Percentiles rank a stretch among this genome's conserved stretches.
These are phyloP conservation scores for Hippocampus guttulatus DNA, from an alignment of 2,113 vertebrate genomes.

Conservation along the genomic window DNA sequence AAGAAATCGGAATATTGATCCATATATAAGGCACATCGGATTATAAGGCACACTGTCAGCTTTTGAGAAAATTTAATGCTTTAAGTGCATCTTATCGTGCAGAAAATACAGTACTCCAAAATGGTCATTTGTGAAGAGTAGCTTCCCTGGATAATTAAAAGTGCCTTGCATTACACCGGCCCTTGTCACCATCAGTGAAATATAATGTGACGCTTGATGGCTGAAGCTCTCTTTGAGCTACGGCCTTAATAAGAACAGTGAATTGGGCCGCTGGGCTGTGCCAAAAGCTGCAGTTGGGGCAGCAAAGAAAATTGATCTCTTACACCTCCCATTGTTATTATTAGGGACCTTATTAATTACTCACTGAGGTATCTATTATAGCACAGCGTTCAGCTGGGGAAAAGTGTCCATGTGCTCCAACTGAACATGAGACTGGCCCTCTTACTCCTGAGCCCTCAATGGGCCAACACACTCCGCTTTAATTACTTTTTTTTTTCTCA, in stretches of 20 bases:
- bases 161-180: background rate
- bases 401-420: conserved; percentile 19
- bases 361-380: conserved; percentile 67
- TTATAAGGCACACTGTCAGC: too few relatives aligned
- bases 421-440: conserved; percentile 26
- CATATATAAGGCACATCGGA: too few relatives aligned
- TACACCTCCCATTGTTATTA: conserved; percentile 67
- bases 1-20: too few relatives aligned
- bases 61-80: too few relatives aligned
- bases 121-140: background rate
- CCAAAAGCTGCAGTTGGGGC: conserved; percentile 37
- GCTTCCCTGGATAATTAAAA: conserved; percentile 7
- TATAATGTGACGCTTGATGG: conserved; percentile 27
- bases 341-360: conserved; percentile 74
- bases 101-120: too few relatives aligned
- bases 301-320: conserved; percentile 50
- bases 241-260: conserved; percentile 46
- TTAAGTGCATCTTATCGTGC: too few relatives aligned
- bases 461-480: conserved; percentile 17
- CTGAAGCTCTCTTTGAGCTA: conserved; percentile 31
- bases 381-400: conserved; percentile 63
- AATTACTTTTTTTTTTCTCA: background rate
- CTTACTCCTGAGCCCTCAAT: conserved; percentile 57
- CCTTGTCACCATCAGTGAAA: conserved; percentile 12
- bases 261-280: conserved; percentile 16